Percentiles rank a stretch among this genome's conserved stretches.
Conservation (phyloP, 1,140 invertebrate genomes). For the Pantala flavescens region DNA sequence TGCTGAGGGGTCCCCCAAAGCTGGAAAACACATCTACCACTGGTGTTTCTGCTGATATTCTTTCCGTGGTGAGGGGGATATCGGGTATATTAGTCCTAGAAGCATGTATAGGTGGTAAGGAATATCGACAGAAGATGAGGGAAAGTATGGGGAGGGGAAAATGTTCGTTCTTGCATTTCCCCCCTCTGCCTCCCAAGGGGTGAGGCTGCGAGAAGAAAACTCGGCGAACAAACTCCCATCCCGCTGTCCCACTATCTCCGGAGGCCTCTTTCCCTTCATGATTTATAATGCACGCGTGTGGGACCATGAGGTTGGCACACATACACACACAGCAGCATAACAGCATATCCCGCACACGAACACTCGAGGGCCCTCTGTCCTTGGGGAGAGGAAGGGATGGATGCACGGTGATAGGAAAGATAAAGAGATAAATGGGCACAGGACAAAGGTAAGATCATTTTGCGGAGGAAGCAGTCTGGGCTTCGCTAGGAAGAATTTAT, state of each 20-base stretch:
- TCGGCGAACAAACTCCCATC: constrained; percentile 3
- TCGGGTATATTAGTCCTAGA: no score
- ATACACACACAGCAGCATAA: neutral
- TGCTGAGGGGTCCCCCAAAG: no score
- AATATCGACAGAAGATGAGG: neutral
- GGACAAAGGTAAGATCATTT: no score
- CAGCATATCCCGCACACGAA: no score
- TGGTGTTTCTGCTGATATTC: no score
- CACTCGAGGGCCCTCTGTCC: neutral
- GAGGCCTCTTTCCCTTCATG: constrained; percentile 3
- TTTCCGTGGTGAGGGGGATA: no score
- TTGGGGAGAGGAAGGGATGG: neutral
- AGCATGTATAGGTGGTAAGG: no score
- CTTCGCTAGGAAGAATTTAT: no score
- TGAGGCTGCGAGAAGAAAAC: neutral
- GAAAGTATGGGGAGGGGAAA: neutral
- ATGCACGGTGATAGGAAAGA: neutral
- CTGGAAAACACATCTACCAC: no score
- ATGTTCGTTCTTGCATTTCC: neutral
- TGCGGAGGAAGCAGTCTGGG: no score
- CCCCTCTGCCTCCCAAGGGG: no score
- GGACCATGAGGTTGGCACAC: neutral
- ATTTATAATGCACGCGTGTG: constrained; percentile 5
- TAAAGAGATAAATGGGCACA: neutral
- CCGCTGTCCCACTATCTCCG: neutral